Conservation (phyloP, 2,888 invertebrate species). For the Thalpophila matura region DNA sequence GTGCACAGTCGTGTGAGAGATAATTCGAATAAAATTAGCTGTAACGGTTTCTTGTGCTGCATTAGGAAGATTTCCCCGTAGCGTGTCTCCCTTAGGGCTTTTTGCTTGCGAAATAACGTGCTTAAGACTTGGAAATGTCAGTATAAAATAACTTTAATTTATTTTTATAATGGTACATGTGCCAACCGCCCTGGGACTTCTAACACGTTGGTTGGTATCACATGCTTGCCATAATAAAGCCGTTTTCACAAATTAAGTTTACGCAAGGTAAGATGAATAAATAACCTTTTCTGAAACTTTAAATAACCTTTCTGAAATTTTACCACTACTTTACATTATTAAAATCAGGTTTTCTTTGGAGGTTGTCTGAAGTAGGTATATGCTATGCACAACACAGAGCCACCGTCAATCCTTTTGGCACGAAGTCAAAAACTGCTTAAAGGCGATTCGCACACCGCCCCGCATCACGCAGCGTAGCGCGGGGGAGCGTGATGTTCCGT, state of each 20-base stretch:
- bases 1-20: constrained; percentile 30
- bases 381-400: no score
- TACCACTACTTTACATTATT: no score
- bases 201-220: neutral
- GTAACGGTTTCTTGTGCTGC: constrained; percentile 3
- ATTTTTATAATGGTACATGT: constrained; percentile 18
- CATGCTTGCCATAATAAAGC: neutral
- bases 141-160: constrained; percentile 1
- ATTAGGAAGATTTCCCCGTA: constrained; percentile 41
- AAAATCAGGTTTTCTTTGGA: no score
- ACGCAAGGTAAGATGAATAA: neutral
- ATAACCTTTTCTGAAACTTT: no score
- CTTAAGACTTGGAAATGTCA: constrained; percentile 21
- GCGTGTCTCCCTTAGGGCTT: constrained; percentile 1
- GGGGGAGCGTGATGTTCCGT: no score
- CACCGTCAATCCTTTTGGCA: no score
- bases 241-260: no score
- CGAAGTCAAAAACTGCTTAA: no score
- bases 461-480: no score
- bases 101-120: constrained; percentile 17
- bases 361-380: no score
- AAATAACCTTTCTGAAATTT: no score
- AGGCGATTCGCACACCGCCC: no score
- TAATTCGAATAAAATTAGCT: constrained; percentile 49
- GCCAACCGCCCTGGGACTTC: neutral